These are phyloP conservation scores for Apotomis capreana DNA, from an alignment of 2,888 invertebrate genomes.

Conservation along the genomic window DNA sequence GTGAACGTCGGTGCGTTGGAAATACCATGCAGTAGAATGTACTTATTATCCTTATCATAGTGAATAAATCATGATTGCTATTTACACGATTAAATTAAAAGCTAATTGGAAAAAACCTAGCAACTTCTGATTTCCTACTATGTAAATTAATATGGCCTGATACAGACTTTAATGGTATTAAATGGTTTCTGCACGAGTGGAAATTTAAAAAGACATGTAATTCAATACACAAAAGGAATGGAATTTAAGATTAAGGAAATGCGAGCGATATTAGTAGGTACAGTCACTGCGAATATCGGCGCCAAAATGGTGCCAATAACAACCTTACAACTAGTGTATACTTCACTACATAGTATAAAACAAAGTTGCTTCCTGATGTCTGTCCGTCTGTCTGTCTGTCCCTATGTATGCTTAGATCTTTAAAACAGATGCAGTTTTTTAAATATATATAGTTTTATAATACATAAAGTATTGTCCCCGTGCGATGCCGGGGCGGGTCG, in stretches of 20 bases:
- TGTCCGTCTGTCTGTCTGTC: no score
- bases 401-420: no score
- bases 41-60: neutral
- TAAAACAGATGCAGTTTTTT: neutral
- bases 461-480: no score
- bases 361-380: no score
- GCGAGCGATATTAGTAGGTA: conserved; percentile 1
- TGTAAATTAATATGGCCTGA: conserved; percentile 20
- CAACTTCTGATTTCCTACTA: conserved; percentile 26
- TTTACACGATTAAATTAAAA: conserved; percentile 23
- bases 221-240: conserved; percentile 3
- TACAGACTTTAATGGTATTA: conserved; percentile 16
- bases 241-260: conserved; percentile 32
- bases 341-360: neutral
- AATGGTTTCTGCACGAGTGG: neutral
- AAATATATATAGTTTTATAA: no score
- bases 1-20: neutral
- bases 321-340: neutral
- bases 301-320: neutral
- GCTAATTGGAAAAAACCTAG: conserved; percentile 25
- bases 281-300: neutral
- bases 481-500: no score
- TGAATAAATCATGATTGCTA: conserved; percentile 7
- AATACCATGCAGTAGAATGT: conserved; percentile 5
- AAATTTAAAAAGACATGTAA: conserved; percentile 11